Base-by-base conservation (phyloP, 2,888 invertebrate species). In the Subacronicta megacephala region DNA sequence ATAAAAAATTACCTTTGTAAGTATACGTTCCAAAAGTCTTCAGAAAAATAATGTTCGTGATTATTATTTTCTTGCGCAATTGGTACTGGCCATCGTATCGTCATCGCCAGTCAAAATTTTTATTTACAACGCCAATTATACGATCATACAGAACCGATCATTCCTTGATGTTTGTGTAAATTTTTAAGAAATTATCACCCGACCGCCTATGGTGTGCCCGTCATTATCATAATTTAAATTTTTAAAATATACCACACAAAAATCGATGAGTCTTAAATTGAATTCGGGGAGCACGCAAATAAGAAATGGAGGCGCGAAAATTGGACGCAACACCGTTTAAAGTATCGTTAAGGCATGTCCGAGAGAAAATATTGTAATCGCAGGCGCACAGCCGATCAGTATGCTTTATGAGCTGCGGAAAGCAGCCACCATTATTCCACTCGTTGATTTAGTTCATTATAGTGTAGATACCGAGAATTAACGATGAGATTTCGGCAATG, bases 221-320 rank as follows among this genome's bases (percentile, higher is more conserved):
- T 85, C 85, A 89, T 91, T 85, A 90, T 85, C 86, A 89, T 93
- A 90, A 91, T 87, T 92, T 86, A 85, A 81, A 78, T 83, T 85
- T 65, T 86, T 86, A 84, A 80, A 79, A 78, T 77, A 79, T 75
- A 54, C 64, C 84, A 81, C 85, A 87, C 87, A 87, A 91, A 90
- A 86, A 84, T 85, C 89, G 90, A 90, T 88, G 90, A 85, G 89
- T 90, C 91, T 87, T 91, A 75, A 94, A 94, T 94, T 94, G 93
- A 93, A 92, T 94, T 89, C 88, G 87, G 83, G 88, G 87, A 89
- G 89, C 85, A 85, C 82, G 81, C 88, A 91, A 93, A 93, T 93
- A 92, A 90, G 89, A 90, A 90, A 85, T 81, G 86, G 79, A 87
- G 88, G 91, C 82, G 92, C 87, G 91, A 91, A 93, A 93, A 93